Base-by-base conservation (phyloP, 2,888 invertebrate species). In the Atethmia centrago region DNA sequence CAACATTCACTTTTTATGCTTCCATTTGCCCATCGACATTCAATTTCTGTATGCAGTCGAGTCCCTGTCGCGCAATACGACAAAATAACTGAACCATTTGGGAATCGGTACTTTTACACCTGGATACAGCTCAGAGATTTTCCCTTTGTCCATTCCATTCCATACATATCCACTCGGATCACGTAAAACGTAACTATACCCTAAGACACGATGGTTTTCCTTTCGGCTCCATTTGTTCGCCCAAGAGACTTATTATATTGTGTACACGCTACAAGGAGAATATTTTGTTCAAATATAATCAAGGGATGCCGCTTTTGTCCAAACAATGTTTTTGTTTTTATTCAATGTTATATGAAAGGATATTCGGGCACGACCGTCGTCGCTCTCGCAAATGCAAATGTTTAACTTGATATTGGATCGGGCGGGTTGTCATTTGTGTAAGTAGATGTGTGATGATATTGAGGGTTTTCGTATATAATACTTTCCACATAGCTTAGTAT, bases 241-340 rank as follows among this genome's bases (percentile, higher is more conserved):
- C 95, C 95, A 81, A 92, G 95, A 95, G 96, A 95, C 96, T 93
- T 96, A 95, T 96, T 95, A 96, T 92, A 91, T 93, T 95, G 93
- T 95, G 94, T 95, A 95, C 94, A 94, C 91, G 92, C 92, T 91
- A 92, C 90, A 91, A 91, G 89, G 90, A 90, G 91, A 94, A 95
- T 95, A 95, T 95, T 93, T 93, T 95, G 95, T 93, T 90, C 96
- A 96, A 96, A 96, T 95, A 96, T 96, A 96, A 96, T 96, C 96
- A 95, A 91, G 86, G 94, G 94, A 93, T 91, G 91, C 89, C 91
- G 91, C 93, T 92, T 84, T 87, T 86, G 85, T 82, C 93, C 94
- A 95, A 95, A 95, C 94, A 94, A 91, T 92, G 92, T 92, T 94
- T 92, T 93, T 93, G 92, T 94, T 95, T 95, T 94, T 94, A 91